These are phyloP conservation scores for Potorous gilbertii DNA, from an alignment of 2,797 vertebrate species.

Conservation along the genomic window DNA sequence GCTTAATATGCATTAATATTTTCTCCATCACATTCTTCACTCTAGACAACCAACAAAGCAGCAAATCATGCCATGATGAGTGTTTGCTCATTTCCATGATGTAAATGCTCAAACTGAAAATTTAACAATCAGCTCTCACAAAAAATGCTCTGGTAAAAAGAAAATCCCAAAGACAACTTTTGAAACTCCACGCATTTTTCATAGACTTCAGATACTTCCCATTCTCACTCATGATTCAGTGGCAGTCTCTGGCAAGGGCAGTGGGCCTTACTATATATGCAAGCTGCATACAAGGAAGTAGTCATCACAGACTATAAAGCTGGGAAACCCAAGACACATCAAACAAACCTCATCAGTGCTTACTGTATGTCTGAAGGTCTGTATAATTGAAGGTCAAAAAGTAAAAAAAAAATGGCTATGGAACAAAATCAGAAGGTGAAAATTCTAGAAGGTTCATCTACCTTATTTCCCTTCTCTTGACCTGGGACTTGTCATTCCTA, in stretches of 20 bases:
- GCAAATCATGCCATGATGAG: not conserved
- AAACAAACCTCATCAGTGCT: not conserved
- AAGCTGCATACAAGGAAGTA: not conserved
- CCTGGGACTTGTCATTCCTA: not conserved
- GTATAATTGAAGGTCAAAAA: not conserved
- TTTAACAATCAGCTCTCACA: not conserved
- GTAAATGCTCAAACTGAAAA: not conserved
- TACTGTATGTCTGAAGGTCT: slow-evolving; percentile 13
- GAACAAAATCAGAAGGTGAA: not conserved
- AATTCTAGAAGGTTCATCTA: not conserved
- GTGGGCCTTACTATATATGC: not conserved
- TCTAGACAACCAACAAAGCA: not conserved
- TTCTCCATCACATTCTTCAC: not conserved
- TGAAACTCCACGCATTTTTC: not conserved
- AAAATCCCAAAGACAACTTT: not conserved
- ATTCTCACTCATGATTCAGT: not conserved
- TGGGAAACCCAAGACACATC: not conserved
- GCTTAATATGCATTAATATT: not conserved
- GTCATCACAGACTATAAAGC: not conserved
- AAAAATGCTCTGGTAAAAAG: slow-evolving; percentile 38
- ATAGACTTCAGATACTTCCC: slow-evolving; percentile 16
- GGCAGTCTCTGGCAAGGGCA: not conserved
- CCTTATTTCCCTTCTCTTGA: not conserved
- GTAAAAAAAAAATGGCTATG: not conserved
- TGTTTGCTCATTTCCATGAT: not conserved